Conservation (phyloP, 35 echinoderm and acorn worm genomes). For the Amphiura filiformis region DNA sequence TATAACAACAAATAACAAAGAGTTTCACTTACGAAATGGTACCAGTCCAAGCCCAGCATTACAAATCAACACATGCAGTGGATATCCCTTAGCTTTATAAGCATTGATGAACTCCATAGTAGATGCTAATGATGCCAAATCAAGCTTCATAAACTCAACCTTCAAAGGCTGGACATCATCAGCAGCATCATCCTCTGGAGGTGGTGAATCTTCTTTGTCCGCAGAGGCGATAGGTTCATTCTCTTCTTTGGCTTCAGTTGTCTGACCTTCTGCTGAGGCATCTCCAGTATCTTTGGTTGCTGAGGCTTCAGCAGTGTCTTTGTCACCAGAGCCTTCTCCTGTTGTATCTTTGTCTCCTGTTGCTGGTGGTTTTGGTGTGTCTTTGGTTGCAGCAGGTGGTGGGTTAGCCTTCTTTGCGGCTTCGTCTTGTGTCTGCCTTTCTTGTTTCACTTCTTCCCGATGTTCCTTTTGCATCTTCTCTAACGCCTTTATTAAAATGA, state of each 20-base stretch:
- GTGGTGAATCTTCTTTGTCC: neutral
- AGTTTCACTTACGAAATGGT: constrained; percentile 11
- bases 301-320: neutral
- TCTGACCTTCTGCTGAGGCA: neutral
- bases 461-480: constrained; percentile 45
- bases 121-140: constrained; percentile 23
- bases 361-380: neutral
- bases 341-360: neutral
- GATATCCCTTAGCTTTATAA: constrained; percentile 26
- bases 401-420: neutral
- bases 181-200: neutral
- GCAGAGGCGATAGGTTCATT: neutral
- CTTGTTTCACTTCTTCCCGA: constrained; percentile 7
- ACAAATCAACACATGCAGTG: constrained; percentile 39
- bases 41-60: constrained; percentile 32
- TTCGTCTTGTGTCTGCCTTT: neutral
- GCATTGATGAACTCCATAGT: constrained; percentile 20
- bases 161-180: neutral
- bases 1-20: no score
- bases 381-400: neutral
- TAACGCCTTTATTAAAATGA: constrained; percentile 12
- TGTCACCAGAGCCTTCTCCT: neutral
- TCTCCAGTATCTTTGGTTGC: neutral
- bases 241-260: neutral
- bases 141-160: constrained; percentile 42